Evolutionary conservation across 1,140 invertebrate species (phyloP).

Genomic region (Temnothorax curvispinosus): DNA sequence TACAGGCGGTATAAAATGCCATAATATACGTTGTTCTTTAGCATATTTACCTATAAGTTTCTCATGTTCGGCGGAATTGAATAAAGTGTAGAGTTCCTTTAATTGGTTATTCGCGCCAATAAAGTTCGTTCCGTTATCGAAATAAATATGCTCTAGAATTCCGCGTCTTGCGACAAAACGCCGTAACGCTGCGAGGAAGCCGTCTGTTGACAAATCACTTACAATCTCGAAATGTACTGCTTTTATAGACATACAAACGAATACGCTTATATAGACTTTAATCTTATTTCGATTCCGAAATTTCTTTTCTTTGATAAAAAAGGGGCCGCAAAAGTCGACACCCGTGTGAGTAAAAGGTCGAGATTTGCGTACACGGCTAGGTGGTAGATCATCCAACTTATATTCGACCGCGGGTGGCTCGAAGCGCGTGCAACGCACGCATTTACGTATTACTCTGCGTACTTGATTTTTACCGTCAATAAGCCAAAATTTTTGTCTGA

Average conservation of each 20-base stretch:
- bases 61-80: neutral
- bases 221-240: neutral
- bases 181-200: neutral
- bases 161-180: neutral
- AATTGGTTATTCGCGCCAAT: conserved; percentile 34
- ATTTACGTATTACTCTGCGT: too few relatives aligned
- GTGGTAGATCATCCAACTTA: too few relatives aligned
- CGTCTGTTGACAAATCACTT: neutral
- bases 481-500: too few relatives aligned
- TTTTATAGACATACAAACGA: neutral
- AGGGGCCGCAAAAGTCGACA: too few relatives aligned
- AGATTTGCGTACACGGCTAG: too few relatives aligned
- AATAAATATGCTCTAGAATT: neutral
- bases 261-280: neutral
- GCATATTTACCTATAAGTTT: neutral
- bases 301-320: too few relatives aligned
- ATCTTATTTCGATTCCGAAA: neutral
- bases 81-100: conserved; percentile 1
- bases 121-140: conserved; percentile 48
- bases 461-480: too few relatives aligned
- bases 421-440: too few relatives aligned
- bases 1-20: conserved; percentile 37
- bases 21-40: neutral
- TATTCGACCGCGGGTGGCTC: too few relatives aligned
- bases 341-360: too few relatives aligned